Conservation (phyloP, 1,140 invertebrate genomes). For the Calephelis nemesis region DNA sequence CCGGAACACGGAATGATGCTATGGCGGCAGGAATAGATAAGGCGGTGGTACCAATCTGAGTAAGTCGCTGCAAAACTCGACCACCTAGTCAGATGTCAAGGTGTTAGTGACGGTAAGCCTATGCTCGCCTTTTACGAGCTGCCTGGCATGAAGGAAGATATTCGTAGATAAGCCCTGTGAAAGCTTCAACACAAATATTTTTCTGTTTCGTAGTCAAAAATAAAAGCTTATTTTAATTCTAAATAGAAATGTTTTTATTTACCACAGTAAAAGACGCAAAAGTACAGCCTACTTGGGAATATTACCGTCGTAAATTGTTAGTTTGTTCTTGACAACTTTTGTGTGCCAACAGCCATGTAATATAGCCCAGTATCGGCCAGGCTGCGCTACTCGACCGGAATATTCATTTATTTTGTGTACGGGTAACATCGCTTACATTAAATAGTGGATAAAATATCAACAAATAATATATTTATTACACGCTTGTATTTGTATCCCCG, state of each 20-base stretch:
- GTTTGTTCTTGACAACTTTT: slow-evolving; percentile 27
- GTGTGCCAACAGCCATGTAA: slow-evolving; percentile 25
- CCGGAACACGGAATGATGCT: too few relatives aligned
- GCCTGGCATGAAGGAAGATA: too few relatives aligned
- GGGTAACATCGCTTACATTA: background rate
- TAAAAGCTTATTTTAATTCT: background rate
- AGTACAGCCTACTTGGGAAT: slow-evolving; percentile 18
- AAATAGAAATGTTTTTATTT: slow-evolving; percentile 16
- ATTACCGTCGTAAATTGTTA: slow-evolving; percentile 27
- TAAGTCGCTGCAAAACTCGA: too few relatives aligned
- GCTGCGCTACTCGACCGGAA: slow-evolving; percentile 1
- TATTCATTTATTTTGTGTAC: slow-evolving; percentile 4
- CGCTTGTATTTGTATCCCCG: too few relatives aligned
- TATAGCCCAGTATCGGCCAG: slow-evolving; percentile 20
- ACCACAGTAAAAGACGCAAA: slow-evolving; percentile 10
- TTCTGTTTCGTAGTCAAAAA: background rate
- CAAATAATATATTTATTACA: background rate
- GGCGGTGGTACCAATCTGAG: too few relatives aligned
- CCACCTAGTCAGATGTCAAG: too few relatives aligned
- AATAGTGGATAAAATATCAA: background rate
- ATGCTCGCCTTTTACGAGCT: too few relatives aligned
- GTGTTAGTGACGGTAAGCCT: too few relatives aligned
- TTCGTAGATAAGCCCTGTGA: background rate
- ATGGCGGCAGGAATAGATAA: too few relatives aligned
- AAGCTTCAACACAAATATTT: background rate